phyloP scores from a whole-genome alignment of 2,797 vertebrate species.

The Carduelis carduelis region DNA sequence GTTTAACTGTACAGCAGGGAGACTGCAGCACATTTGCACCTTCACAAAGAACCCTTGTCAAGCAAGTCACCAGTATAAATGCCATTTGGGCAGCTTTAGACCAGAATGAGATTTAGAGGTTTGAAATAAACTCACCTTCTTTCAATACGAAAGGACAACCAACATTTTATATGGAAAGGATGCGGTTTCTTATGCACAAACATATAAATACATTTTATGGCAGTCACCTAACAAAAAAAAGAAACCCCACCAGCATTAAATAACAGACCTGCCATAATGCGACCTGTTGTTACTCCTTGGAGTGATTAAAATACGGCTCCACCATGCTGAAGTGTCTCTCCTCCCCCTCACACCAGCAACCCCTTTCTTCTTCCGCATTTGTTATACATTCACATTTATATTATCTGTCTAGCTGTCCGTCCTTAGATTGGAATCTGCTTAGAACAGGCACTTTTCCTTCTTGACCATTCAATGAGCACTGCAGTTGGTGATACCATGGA shows the following conservation, averaged over 20 bases:
- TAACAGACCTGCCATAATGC: slow-evolving; percentile 53
- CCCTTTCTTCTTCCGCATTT: slow-evolving; percentile 31
- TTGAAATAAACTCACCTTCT: slow-evolving; percentile 32
- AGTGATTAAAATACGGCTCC: slow-evolving; percentile 64
- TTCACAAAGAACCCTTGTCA: slow-evolving; percentile 54
- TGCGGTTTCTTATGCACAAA: slow-evolving; percentile 43
- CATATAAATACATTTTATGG: slow-evolving; percentile 67
- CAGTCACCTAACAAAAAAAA: slow-evolving; percentile 8
- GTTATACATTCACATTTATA: slow-evolving; percentile 30
- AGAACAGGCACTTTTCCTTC: slow-evolving; percentile 42
- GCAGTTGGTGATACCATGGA: slow-evolving; percentile 39
- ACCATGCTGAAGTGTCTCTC: background rate
- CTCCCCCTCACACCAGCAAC: slow-evolving; percentile 19
- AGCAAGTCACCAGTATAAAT: slow-evolving; percentile 22
- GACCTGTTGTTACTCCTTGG: slow-evolving; percentile 44
- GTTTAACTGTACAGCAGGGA: slow-evolving; percentile 56
- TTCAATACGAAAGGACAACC: background rate
- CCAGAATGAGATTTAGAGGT: slow-evolving; percentile 37
- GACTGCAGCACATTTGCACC: slow-evolving; percentile 10
- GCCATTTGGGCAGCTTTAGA: slow-evolving; percentile 39
- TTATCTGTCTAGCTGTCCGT: slow-evolving; percentile 16
- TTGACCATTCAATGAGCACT: slow-evolving; percentile 42
- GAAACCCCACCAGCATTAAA: background rate
- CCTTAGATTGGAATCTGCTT: slow-evolving; percentile 41
- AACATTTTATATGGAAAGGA: slow-evolving; percentile 41